Conservation (phyloP, 2,888 invertebrate genomes). For the Thymelicus sylvestris region DNA sequence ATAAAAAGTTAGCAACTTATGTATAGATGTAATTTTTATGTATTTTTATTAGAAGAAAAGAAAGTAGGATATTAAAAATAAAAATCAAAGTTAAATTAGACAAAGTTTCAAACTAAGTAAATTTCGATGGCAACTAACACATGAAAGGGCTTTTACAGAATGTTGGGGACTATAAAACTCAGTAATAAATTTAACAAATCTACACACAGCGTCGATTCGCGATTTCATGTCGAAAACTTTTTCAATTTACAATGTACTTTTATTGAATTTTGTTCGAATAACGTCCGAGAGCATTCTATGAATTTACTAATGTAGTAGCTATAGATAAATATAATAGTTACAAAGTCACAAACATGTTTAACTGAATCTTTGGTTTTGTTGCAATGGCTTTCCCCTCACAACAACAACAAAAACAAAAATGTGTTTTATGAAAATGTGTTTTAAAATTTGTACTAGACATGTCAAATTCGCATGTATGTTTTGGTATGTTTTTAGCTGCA, state of each 20-base stretch:
- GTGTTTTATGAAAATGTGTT: too few relatives aligned
- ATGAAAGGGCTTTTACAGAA: constrained; percentile 1
- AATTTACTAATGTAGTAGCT: neutral
- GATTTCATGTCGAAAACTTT: constrained; percentile 11
- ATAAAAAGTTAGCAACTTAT: too few relatives aligned
- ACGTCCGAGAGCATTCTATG: neutral
- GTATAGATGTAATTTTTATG: too few relatives aligned
- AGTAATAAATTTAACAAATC: constrained; percentile 3
- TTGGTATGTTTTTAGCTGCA: too few relatives aligned
- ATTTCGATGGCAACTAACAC: neutral
- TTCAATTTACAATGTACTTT: constrained; percentile 8
- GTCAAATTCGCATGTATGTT: too few relatives aligned
- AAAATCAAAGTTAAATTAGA: neutral
- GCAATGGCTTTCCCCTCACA: too few relatives aligned
- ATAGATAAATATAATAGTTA: neutral
- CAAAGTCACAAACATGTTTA: neutral
- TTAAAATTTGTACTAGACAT: too few relatives aligned
- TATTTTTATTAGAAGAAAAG: neutral
- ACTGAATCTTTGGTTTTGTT: neutral
- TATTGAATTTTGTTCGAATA: constrained; percentile 8
- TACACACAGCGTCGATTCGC: constrained; percentile 6
- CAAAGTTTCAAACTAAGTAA: neutral
- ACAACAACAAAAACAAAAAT: too few relatives aligned
- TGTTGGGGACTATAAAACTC: neutral
- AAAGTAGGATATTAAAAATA: neutral